Base-by-base conservation (phyloP, 1,140 invertebrate species). In the Orchestia grillus region DNA sequence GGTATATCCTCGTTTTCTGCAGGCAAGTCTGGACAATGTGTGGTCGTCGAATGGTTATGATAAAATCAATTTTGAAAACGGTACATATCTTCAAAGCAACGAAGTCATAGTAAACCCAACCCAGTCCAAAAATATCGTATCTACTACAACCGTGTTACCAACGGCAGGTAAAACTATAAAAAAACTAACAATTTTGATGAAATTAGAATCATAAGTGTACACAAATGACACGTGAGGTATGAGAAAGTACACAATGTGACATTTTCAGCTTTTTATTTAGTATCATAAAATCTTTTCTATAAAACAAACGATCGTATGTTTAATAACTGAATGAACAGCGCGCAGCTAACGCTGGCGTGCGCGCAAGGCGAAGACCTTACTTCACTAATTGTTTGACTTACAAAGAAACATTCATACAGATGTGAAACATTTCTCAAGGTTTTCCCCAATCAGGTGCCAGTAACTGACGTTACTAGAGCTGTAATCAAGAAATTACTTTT, bases 281-380 rank as follows among this genome's bases (percentile, higher is more conserved):
- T 44, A 94, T 94, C 92, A 47, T 94, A 94, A 44, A 94, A 40
- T 47, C 47, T 8, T 94, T 19, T 94, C 36, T 94, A 94, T 44
- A 42, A 44, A 90, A 90, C 88, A 90, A 90, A 90, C 88, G 41
- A 90, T 90, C 88, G 62, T 77, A 77, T 8, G 62, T 36, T 28
- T 77, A 28, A 28, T 36, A 77, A 77, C 62, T 77, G 62, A 77
- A 77, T 19, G 36, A 77, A 77, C 15, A 3, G 11, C 47, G 6
- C 62, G 28, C 11, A 36, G 62, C 28, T 77, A 8, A 28, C 11
- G 47, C 28, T 23, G 62, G 62, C 62, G 62, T 3, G 62, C 28
- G 36, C 62, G 36, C 28, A 28, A 77, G 62, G 15, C 11, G 11
- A 77, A 77, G 11, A 36, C 28, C 28, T 15, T 23, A 77, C 28